Evolutionary conservation across 2,888 invertebrate genomes (phyloP).

Genomic region (Hofmannophila pseudospretella): DNA sequence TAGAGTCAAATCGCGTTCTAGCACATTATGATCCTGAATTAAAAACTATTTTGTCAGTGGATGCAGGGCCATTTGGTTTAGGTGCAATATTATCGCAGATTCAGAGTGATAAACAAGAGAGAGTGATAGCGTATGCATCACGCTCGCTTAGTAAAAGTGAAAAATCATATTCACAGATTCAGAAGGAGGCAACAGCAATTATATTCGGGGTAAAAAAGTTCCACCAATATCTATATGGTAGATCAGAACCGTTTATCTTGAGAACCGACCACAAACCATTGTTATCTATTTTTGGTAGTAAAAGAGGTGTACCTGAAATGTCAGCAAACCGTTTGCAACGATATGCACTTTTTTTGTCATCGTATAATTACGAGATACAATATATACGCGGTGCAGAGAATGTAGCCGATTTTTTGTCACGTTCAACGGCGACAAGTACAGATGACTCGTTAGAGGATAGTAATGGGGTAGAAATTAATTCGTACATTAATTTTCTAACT

Average conservation of each 20-base stretch:
- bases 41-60: conserved; percentile 16
- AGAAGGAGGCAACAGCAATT: conserved; percentile 13
- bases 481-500: too few relatives aligned
- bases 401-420: too few relatives aligned
- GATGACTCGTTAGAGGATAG: too few relatives aligned
- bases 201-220: conserved; percentile 12
- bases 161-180: conserved; percentile 9
- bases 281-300: too few relatives aligned
- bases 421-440: too few relatives aligned
- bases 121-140: conserved; percentile 8
- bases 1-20: conserved; percentile 12
- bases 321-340: conserved; percentile 14
- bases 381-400: conserved; percentile 8
- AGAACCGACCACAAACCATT: conserved; percentile 8
- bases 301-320: conserved; percentile 16
- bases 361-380: conserved; percentile 6
- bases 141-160: conserved; percentile 7
- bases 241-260: conserved; percentile 9
- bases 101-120: conserved; percentile 1
- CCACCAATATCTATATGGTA: conserved; percentile 15
- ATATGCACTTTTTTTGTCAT: conserved; percentile 5
- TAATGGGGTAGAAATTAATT: too few relatives aligned
- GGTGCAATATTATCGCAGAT: conserved; percentile 19
- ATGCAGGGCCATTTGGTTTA: conserved; percentile 18
- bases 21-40: conserved; percentile 14